phyloP scores from a whole-genome alignment of 2,888 invertebrate species.

The Lasioglossum malachurum region DNA sequence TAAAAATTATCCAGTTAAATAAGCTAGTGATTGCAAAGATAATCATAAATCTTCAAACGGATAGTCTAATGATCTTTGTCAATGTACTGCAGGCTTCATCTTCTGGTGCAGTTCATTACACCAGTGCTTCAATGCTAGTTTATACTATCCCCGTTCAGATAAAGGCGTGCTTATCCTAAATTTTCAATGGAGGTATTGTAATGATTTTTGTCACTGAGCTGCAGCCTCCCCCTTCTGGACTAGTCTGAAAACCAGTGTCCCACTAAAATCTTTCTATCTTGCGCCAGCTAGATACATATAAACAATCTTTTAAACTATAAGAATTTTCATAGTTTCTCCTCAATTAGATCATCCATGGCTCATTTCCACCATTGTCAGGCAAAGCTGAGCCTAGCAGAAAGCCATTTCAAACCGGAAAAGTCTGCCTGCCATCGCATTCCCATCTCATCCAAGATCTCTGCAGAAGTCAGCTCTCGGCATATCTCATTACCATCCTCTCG shows the following conservation, averaged over 20 bases:
- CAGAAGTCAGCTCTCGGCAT: not conserved
- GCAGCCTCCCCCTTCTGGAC: not conserved
- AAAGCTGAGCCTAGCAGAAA: not conserved
- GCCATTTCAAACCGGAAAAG: not conserved
- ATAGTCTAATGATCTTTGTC: not conserved
- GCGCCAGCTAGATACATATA: too few species aligned
- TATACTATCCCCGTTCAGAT: not conserved
- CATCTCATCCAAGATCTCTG: not conserved
- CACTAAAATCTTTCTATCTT: not conserved
- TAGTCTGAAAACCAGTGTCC: not conserved
- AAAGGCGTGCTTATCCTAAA: not conserved
- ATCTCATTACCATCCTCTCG: not conserved
- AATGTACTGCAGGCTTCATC: not conserved
- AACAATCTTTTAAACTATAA: not conserved
- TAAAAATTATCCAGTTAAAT: not conserved
- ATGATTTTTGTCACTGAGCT: not conserved
- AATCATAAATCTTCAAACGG: too few species aligned
- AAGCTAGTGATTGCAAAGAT: too few species aligned
- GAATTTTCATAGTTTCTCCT: not conserved
- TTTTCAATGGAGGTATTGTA: not conserved
- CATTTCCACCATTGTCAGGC: not conserved
- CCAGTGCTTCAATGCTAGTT: not conserved
- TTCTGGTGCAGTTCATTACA: not conserved
- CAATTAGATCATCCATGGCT: not conserved
- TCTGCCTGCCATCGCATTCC: not conserved